Base-by-base conservation (phyloP, 2,888 invertebrate species). In the Pristionchus mayeri region DNA sequence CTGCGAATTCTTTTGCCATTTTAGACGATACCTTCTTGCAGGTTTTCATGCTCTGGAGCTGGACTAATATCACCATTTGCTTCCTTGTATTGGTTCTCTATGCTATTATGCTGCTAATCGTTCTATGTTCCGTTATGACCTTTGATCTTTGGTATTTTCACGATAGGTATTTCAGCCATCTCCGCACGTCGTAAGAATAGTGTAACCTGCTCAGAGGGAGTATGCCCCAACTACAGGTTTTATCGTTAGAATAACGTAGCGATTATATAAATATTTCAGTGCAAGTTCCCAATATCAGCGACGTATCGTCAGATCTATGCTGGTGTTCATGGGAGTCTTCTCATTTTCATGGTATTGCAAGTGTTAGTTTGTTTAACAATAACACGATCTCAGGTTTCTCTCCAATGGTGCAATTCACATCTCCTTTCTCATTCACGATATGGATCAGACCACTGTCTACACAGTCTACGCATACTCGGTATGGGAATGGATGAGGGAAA, bases 1-100 rank as follows among this genome's bases (percentile, higher is more conserved):
- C 89, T 89, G 91, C 91, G 90, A 86, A 54, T 63, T 50, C 27
- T 78, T 78, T 78, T 78, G 50, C 50, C 1, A 2, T 60, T 9
- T 1, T 30, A 27, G 2, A 7, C 30, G 13, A 2, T 30, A 60
- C 24, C 16, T 40, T 37, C 18, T 67, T 44, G 6, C 40, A 71
- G 71, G 71, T 71, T 4, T 71, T 71, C 71, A 71, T 71, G 71
- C 24, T 71, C 21, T 71, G 40, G 40, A 71, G 71, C 18, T 71
- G 40, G 71, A 40, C n/a, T 24, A 71, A 71, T 24, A 71, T 71
- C 40, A n/a, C 11, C 6, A 71, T 71, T 44, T 71, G 44, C 71
- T 40, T 71, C 0, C 37, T 71, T 6, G 40, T 71, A n/a, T 40
- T 71, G 6, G 40, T 71, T 44, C n/a, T 71, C 21, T 71, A 71